A percentile compares a stretch with the other conserved stretches of the same genome.
Evolutionary conservation across 2,797 vertebrate genomes (phyloP).

Genomic region (Hypotaenidia okinawae): DNA sequence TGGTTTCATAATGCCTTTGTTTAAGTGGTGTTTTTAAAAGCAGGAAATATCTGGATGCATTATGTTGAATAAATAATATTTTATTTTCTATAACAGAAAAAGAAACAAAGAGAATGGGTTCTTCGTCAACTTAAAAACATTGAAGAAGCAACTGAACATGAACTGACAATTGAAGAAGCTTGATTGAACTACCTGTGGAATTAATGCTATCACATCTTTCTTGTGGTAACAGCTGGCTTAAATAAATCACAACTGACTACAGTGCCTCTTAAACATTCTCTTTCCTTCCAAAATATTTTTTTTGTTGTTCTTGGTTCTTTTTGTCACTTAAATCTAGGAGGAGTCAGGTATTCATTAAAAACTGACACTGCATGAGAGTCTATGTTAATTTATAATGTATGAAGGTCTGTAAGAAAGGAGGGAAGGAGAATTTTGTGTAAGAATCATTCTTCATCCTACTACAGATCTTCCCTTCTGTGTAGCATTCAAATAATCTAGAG

Average conservation of each 20-base stretch:
- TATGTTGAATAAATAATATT: neutral
- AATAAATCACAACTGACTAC: neutral
- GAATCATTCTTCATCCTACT: neutral
- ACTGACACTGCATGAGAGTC: neutral
- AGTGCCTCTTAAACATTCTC: neutral
- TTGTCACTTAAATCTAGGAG: neutral
- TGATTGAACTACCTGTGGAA: neutral
- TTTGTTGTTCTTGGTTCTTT: neutral
- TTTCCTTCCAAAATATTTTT: neutral
- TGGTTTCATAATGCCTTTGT: neutral
- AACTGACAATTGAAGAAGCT: slow-evolving; percentile 77
- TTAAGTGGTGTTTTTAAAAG: neutral
- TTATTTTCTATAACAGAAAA: slow-evolving; percentile 29
- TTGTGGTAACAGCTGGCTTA: neutral
- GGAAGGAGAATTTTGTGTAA: neutral
- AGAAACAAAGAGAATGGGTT: slow-evolving; percentile 74
- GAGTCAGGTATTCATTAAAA: neutral
- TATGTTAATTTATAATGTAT: neutral
- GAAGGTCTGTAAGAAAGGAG: neutral
- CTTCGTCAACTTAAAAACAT: slow-evolving; percentile 81
- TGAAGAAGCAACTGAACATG: slow-evolving; percentile 82
- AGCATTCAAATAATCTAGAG: neutral
- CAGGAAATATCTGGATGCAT: neutral
- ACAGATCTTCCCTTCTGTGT: neutral
- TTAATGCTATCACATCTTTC: neutral